phyloP scores from a whole-genome alignment of 2,113 vertebrate genomes.

The Abramis brama region DNA sequence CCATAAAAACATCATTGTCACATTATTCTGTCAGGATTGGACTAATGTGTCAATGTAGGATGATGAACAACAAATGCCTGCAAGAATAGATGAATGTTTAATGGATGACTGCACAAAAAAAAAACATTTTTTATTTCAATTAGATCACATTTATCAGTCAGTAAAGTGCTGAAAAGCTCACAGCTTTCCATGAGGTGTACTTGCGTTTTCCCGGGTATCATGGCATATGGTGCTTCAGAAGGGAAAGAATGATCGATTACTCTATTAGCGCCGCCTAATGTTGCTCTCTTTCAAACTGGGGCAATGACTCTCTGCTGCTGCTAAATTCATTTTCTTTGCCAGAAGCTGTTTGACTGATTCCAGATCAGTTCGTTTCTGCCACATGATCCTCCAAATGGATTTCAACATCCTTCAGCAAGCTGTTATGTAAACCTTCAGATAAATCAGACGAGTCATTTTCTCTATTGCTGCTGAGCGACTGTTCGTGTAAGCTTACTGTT shows the following conservation, averaged over 20 bases:
- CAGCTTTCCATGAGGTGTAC: background rate
- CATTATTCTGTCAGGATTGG: background rate
- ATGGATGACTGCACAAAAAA: background rate
- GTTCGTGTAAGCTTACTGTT: background rate
- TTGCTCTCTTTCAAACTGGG: slow-evolving; percentile 22
- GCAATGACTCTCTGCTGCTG: background rate
- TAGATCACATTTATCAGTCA: background rate
- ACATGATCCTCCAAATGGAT: slow-evolving; percentile 23
- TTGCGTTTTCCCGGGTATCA: background rate
- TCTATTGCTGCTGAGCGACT: background rate
- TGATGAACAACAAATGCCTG: background rate
- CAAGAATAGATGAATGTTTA: background rate
- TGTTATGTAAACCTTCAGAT: slow-evolving; percentile 3
- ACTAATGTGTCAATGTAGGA: background rate
- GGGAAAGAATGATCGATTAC: slow-evolving; percentile 40
- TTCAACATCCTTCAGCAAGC: slow-evolving; percentile 15
- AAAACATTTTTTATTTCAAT: background rate
- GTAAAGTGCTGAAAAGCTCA: slow-evolving; percentile 10
- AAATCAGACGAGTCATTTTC: background rate
- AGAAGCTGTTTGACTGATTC: slow-evolving; percentile 21
- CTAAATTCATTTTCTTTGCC: slow-evolving; percentile 18
- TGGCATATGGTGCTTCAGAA: background rate
- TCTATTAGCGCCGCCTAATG: slow-evolving; percentile 17
- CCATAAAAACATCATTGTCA: background rate
- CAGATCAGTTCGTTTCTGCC: slow-evolving; percentile 1